Base-by-base conservation (phyloP, 2,888 invertebrate genomes). In the Globia sparganii region DNA sequence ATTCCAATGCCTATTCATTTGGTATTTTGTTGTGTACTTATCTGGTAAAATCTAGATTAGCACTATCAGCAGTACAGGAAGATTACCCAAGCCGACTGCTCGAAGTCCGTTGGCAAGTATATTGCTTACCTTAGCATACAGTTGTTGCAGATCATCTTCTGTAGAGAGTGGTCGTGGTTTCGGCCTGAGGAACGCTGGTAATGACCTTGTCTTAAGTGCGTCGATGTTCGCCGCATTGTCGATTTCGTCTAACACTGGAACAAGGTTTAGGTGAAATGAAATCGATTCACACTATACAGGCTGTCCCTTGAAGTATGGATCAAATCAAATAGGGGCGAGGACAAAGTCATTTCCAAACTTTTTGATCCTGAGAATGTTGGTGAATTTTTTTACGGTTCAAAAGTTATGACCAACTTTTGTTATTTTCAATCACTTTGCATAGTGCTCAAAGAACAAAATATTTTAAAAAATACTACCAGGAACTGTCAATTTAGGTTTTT, bases 131-230 rank as follows among this genome's bases (percentile, higher is more conserved):
- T 98, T 98, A 66, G 98, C 98, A 90, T 98, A 98, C 13, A 98
- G 96, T 90, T 98, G 97, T 79, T 97, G 97, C 75, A 98, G 91
- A 88, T 98, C 98, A 85, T 98, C 98, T 90, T 97, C 97, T 0
- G 97, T 97, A 18, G 97, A 97, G 11, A 97, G 95, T 25, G 98
- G 97, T 59, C 98, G 95, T 40, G 97, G 97, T 91, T 97, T 97
- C n/a, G 97, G 97, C 56, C 98, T 95, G 53, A 98, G 97, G 97
- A 98, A 98, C 6, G 98, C 97, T 0, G 98, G 98, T 86, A 98
- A 94, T 87, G 98, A 98, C 68, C 98, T 96, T 0, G 98, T 98
- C 94, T 95, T 97, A 90, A 94, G 93, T 65, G 95, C 96, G 86
- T 95, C 97, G 85, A 94, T 92, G 70, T 94, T 95, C 4, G 96